These are phyloP conservation scores for Heliconius congener DNA, from an alignment of 1,140 invertebrate species.

Conservation along the genomic window DNA sequence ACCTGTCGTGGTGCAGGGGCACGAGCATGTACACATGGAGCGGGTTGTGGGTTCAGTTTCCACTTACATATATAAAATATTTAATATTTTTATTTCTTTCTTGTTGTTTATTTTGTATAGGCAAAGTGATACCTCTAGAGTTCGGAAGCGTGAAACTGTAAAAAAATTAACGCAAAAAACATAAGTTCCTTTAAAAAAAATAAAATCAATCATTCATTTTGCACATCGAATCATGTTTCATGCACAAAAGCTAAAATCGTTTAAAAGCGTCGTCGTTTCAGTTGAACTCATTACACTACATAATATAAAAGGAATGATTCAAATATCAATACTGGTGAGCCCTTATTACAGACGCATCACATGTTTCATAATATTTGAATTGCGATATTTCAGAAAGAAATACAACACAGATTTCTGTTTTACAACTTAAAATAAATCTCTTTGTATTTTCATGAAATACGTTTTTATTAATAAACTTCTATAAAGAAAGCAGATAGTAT, in stretches of 20 bases:
- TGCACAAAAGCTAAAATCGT: neutral
- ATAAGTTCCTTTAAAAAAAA: neutral
- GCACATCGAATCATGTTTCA: neutral
- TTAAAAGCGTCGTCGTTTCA: neutral
- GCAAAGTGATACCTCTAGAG: no score
- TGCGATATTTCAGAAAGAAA: neutral
- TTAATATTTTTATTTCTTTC: no score
- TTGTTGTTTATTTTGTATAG: no score
- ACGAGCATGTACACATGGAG: no score
- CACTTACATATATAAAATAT: no score
- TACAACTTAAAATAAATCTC: neutral
- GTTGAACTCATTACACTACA: slow-evolving; percentile 7
- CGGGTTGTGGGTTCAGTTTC: no score
- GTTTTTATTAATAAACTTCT: neutral
- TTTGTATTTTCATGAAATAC: neutral
- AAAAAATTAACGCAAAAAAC: neutral
- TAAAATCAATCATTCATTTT: neutral
- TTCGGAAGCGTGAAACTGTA: no score
- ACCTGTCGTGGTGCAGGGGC: no score
- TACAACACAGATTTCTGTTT: neutral
- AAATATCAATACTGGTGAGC: neutral
- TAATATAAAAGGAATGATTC: neutral
- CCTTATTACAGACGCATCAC: slow-evolving; percentile 2
- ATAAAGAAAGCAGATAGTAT: neutral
- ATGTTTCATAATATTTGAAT: neutral